phyloP scores from a whole-genome alignment of 1,140 invertebrate genomes.

The Amphibalanus amphitrite region DNA sequence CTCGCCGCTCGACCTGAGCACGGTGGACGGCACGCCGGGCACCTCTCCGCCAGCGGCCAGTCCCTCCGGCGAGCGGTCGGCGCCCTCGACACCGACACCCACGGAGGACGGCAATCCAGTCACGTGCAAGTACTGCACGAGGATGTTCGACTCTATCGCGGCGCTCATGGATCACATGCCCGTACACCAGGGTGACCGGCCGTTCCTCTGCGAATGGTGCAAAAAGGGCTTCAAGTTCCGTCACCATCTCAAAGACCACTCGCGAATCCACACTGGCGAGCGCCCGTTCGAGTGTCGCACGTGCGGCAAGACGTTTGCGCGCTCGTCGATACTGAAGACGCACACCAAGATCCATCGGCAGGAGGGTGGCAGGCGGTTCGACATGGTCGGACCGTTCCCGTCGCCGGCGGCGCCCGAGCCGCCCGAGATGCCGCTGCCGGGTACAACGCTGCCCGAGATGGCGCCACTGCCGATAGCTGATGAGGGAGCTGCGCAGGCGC shows the following conservation, averaged over 20 bases:
- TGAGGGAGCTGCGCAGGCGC: too few species aligned
- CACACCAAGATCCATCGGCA: neutral
- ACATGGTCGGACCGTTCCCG: neutral
- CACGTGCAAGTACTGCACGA: conserved; percentile 1
- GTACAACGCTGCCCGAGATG: neutral
- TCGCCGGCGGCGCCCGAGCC: too few species aligned
- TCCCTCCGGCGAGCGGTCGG: neutral
- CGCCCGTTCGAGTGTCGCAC: neutral
- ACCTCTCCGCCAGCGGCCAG: neutral
- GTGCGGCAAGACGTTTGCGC: neutral
- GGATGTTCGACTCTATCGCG: neutral
- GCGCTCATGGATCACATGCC: neutral
- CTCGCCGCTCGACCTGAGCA: neutral
- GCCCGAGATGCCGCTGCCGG: neutral
- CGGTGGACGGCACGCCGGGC: neutral
- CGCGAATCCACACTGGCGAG: neutral
- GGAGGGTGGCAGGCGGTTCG: neutral
- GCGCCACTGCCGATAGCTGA: too few species aligned
- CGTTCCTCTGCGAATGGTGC: conserved; percentile 2
- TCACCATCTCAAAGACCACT: conserved; percentile 1
- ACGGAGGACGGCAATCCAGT: neutral
- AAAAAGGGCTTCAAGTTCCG: neutral
- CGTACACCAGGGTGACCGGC: neutral
- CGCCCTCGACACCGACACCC: neutral
- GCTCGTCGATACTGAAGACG: conserved; percentile 2